Evolutionary conservation across 2,113 vertebrate species (phyloP).

Genomic region (Chauna torquata): DNA sequence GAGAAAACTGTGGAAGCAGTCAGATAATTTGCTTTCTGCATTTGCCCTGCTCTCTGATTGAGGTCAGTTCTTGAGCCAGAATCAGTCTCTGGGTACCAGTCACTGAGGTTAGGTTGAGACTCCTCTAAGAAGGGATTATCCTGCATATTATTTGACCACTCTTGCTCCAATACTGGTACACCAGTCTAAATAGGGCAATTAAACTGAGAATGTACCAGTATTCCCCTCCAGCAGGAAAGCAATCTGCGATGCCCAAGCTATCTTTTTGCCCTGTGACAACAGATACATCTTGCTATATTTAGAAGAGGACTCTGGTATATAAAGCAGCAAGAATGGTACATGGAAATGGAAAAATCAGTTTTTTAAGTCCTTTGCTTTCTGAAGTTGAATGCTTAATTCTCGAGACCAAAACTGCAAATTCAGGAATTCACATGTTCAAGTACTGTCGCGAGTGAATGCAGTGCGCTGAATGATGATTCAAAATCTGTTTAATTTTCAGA

Average conservation of each 20-base stretch:
- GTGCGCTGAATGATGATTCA: not conserved
- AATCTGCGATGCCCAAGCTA: not conserved
- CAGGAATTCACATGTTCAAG: not conserved
- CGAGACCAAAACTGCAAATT: not conserved
- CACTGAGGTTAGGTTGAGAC: constrained; percentile 34
- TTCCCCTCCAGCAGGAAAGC: not conserved
- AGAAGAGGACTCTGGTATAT: not conserved
- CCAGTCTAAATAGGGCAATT: not conserved
- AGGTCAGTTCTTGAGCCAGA: constrained; percentile 62
- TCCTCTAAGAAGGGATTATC: constrained; percentile 46
- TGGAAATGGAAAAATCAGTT: not conserved
- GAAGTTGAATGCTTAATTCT: fast-evolving
- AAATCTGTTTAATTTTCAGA: not conserved
- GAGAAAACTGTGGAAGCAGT: constrained; percentile 60
- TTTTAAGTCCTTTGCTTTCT: not conserved
- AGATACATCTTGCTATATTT: not conserved
- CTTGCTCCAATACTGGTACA: not conserved
- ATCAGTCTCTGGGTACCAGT: constrained; percentile 47
- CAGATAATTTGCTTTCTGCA: constrained; percentile 60
- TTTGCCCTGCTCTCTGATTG: constrained; percentile 56
- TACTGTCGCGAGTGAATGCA: fast-evolving
- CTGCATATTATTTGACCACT: not conserved
- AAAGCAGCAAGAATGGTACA: not conserved
- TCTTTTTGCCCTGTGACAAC: not conserved
- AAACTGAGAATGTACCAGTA: not conserved